phyloP scores from a whole-genome alignment of 2,888 invertebrate genomes.

The Netelia fuscicornis region DNA sequence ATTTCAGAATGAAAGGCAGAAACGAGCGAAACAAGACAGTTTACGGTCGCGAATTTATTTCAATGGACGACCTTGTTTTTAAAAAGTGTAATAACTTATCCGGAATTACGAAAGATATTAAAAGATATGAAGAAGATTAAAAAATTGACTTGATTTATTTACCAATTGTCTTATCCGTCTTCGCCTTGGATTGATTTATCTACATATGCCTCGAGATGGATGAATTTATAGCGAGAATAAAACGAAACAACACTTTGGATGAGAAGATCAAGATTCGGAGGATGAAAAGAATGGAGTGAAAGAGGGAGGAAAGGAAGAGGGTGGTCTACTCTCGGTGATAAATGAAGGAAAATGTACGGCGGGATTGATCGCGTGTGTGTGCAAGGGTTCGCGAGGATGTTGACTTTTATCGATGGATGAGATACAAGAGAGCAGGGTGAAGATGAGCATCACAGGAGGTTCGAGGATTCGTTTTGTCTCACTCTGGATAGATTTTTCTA shows the following conservation, averaged over 20 bases:
- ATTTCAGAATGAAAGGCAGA: constrained; percentile 23
- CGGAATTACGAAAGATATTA: background rate
- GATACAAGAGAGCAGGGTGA: constrained; percentile 40
- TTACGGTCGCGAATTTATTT: constrained; percentile 35
- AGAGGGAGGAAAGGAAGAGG: constrained; percentile 10
- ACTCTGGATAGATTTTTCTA: constrained; percentile 58
- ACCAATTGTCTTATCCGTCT: background rate
- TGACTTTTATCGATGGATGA: constrained; percentile 43
- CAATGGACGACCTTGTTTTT: constrained; percentile 1
- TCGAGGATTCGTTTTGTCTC: constrained; percentile 46
- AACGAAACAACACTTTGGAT: constrained; percentile 9
- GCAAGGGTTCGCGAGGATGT: constrained; percentile 9
- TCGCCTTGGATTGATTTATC: background rate
- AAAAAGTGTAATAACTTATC: background rate
- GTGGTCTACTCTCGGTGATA: background rate
- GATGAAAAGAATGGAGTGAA: constrained; percentile 40
- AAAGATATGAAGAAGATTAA: background rate
- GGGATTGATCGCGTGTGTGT: constrained; percentile 21
- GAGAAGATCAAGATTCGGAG: constrained; percentile 38
- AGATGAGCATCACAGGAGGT: constrained; percentile 45
- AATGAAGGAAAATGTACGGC: constrained; percentile 45
- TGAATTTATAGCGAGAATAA: constrained; percentile 9
- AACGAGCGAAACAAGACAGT: constrained; percentile 30
- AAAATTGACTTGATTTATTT: background rate
- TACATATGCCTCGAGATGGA: constrained; percentile 2